A percentile compares a stretch with the other conserved stretches of the same genome.
These are phyloP conservation scores for Harlomillsia oculata DNA, from an alignment of 1,140 invertebrate genomes.

Conservation along the genomic window DNA sequence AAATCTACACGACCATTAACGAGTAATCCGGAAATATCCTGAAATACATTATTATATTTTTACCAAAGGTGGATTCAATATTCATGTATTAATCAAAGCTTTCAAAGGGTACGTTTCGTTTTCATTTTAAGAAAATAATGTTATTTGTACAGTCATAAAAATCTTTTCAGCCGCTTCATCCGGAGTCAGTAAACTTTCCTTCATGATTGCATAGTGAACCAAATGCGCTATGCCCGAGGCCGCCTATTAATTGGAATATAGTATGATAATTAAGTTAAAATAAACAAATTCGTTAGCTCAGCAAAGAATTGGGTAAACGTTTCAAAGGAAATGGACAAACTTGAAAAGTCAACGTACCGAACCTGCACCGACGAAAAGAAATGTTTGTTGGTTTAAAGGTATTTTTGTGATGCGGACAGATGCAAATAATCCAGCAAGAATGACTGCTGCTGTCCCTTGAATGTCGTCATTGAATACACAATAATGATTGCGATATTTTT, in stretches of 20 bases:
- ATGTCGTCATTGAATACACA: slow-evolving; percentile 98
- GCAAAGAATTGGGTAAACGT: too few relatives aligned
- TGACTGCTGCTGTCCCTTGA: slow-evolving; percentile 88
- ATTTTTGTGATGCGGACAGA: slow-evolving; percentile 67
- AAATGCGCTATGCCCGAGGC: slow-evolving; percentile 77
- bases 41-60: slow-evolving; percentile 4
- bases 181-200: slow-evolving; percentile 59
- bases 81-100: slow-evolving; percentile 69
- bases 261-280: too few relatives aligned
- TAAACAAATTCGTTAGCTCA: too few relatives aligned
- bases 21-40: slow-evolving; percentile 61
- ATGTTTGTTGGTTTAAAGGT: slow-evolving; percentile 68
- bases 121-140: background rate
- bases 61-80: too few relatives aligned
- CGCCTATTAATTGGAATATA: slow-evolving; percentile 53
- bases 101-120: slow-evolving; percentile 71
- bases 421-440: slow-evolving; percentile 78
- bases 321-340: too few relatives aligned
- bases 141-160: slow-evolving; percentile 25
- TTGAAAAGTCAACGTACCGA: too few relatives aligned
- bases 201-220: slow-evolving; percentile 75
- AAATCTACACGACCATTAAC: slow-evolving; percentile 64
- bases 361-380: slow-evolving; percentile 85
- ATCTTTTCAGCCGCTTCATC: slow-evolving; percentile 50
- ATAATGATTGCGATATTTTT: slow-evolving; percentile 75